Conservation (phyloP, 2,888 invertebrate species). For the Parnassius smintheus region DNA sequence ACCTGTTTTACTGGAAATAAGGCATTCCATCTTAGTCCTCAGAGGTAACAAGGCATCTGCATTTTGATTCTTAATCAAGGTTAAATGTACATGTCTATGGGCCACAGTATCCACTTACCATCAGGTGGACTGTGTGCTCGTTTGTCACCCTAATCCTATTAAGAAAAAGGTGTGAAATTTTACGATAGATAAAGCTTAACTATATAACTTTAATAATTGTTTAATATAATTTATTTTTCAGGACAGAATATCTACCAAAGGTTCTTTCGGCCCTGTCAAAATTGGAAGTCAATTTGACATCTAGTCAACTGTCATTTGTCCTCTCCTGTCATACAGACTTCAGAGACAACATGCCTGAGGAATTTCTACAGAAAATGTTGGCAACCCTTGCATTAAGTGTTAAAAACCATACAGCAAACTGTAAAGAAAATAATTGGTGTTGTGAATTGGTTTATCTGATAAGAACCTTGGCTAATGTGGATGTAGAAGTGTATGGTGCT, state of each 20-base stretch:
- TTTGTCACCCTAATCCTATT: too few relatives aligned
- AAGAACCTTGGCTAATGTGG: slow-evolving; percentile 58
- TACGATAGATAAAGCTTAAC: not conserved
- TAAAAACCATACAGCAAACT: slow-evolving; percentile 33
- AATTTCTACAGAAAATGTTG: slow-evolving; percentile 40
- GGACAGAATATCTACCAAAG: slow-evolving; percentile 45
- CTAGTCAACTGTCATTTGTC: slow-evolving; percentile 50
- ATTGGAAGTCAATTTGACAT: slow-evolving; percentile 33
- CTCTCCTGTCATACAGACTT: slow-evolving; percentile 59
- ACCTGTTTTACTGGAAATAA: too few relatives aligned
- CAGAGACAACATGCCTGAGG: slow-evolving; percentile 34
- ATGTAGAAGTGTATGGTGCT: slow-evolving; percentile 34
- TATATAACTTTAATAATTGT: not conserved
- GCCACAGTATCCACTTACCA: too few relatives aligned
- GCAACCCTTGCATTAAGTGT: slow-evolving; percentile 36
- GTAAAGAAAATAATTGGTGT: slow-evolving; percentile 28
- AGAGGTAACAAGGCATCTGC: too few relatives aligned
- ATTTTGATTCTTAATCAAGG: too few relatives aligned
- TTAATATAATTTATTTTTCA: slow-evolving; percentile 38
- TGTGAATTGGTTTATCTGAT: slow-evolving; percentile 46
- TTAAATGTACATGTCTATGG: too few relatives aligned
- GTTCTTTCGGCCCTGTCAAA: slow-evolving; percentile 40
- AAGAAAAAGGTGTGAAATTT: too few relatives aligned
- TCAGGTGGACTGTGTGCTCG: too few relatives aligned
- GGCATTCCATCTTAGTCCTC: too few relatives aligned